phyloP scores from a whole-genome alignment of 2,888 invertebrate genomes.

The Carterocephalus palaemon region DNA sequence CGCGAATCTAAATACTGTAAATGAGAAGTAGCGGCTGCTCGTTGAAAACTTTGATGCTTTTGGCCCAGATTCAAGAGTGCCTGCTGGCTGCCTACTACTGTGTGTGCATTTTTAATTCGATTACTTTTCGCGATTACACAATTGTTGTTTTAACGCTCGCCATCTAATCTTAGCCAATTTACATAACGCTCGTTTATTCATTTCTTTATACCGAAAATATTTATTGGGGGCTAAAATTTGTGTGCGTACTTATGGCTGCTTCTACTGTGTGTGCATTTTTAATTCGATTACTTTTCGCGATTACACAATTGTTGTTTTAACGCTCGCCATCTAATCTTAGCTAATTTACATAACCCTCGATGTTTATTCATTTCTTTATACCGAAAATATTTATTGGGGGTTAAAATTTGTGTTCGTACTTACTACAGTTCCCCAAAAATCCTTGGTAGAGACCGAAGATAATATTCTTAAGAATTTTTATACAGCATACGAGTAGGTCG shows the following conservation, averaged over 20 bases:
- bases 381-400: not conserved
- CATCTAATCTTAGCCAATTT: slow-evolving; percentile 18
- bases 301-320: slow-evolving; percentile 23
- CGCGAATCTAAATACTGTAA: slow-evolving; percentile 54
- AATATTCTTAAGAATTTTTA: no score
- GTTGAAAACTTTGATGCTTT: slow-evolving; percentile 59
- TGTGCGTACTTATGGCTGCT: no score
- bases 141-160: slow-evolving; percentile 18
- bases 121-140: slow-evolving; percentile 32
- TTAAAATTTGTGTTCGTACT: no score
- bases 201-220: slow-evolving; percentile 2
- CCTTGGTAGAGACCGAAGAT: no score
- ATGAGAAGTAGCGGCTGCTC: slow-evolving; percentile 49
- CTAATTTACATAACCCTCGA: slow-evolving; percentile 11
- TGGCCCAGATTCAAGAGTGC: slow-evolving; percentile 61
- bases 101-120: slow-evolving; percentile 54
- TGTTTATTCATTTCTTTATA: slow-evolving; percentile 1
- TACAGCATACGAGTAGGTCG: no score
- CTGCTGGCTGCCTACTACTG: no score
- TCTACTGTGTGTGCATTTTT: slow-evolving; percentile 55
- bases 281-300: slow-evolving; percentile 42
- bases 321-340: slow-evolving; percentile 19
- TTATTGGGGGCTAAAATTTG: no score
- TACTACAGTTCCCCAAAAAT: no score
- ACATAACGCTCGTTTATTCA: slow-evolving; percentile 8